phyloP scores from a whole-genome alignment of 2,113 vertebrate species.

The Erythrolamprus reginae region DNA sequence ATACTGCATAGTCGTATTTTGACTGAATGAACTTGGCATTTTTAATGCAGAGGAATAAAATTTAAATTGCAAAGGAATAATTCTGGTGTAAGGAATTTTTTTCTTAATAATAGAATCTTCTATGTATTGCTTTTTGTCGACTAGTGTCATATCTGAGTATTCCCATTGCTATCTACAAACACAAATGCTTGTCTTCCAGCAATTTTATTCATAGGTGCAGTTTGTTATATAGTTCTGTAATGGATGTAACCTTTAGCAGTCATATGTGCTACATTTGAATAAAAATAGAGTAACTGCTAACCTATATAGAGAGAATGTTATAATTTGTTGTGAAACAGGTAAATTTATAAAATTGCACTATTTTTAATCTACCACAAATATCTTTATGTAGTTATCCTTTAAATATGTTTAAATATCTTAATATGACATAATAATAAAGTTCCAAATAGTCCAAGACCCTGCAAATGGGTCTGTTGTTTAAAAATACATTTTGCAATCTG shows the following conservation, averaged over 20 bases:
- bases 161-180: not conserved
- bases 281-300: not conserved
- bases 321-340: not conserved
- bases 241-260: not conserved
- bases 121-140: not conserved
- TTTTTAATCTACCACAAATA: not conserved
- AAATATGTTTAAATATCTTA: not conserved
- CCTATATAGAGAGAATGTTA: not conserved
- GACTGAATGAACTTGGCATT: conserved; percentile 61
- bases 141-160: not conserved
- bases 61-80: conserved; percentile 62
- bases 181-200: not conserved
- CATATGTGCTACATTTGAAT: not conserved
- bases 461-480: not conserved
- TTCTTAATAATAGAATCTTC: conserved; percentile 39
- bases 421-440: not conserved
- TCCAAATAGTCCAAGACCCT: not conserved
- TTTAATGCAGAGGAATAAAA: conserved; percentile 64
- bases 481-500: not conserved
- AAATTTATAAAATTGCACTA: not conserved
- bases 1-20: conserved; percentile 57
- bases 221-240: not conserved
- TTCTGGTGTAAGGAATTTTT: conserved; percentile 46
- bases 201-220: not conserved
- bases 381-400: not conserved